Conservation (phyloP, 1,140 invertebrate genomes). For the Euwallacea fornicatus region DNA sequence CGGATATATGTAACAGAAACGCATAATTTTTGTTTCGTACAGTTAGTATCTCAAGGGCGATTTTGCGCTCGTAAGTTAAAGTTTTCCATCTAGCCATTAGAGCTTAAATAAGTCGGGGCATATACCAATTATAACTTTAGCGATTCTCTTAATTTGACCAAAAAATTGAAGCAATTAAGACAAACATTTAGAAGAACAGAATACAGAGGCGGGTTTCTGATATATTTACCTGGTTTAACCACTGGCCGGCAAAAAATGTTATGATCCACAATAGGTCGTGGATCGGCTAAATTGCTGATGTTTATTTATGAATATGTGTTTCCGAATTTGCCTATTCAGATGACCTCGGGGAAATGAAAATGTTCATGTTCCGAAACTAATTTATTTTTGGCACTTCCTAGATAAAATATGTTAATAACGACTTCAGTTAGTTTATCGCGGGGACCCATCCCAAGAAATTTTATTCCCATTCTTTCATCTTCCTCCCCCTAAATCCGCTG, state of each 20-base stretch:
- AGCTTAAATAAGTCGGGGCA: neutral
- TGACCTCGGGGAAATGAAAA: no score
- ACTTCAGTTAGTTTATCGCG: no score
- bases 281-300: no score
- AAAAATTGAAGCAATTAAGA: slow-evolving; percentile 14
- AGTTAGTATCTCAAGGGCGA: neutral
- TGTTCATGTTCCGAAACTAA: neutral
- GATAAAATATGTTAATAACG: slow-evolving; percentile 38
- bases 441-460: no score
- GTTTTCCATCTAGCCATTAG: neutral
- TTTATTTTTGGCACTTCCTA: neutral
- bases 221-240: no score
- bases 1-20: neutral
- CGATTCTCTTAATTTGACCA: slow-evolving; percentile 13
- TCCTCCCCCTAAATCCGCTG: slow-evolving; percentile 1
- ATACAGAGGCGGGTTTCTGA: no score
- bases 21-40: neutral
- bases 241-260: no score
- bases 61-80: neutral
- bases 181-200: neutral
- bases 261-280: no score
- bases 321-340: no score
- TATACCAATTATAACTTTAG: slow-evolving; percentile 17
- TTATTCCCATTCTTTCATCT: no score
- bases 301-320: no score